Conservation (phyloP, 2,113 vertebrate species). For the Prochilodus magdalenae region DNA sequence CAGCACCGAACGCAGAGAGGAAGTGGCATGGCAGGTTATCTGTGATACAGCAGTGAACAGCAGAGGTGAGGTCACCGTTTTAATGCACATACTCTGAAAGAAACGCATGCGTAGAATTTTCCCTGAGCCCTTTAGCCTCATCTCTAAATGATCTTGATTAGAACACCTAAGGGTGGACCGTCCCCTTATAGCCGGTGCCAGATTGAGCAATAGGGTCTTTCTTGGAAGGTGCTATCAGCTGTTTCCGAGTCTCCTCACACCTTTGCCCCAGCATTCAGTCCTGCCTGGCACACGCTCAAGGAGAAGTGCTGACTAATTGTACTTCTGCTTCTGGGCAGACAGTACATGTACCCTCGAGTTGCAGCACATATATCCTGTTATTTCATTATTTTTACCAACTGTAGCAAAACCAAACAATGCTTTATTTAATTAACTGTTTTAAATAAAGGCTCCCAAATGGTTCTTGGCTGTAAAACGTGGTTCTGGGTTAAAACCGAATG, state of each 20-base stretch:
- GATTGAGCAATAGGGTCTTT: neutral
- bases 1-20: constrained; percentile 81
- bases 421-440: no score
- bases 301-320: neutral
- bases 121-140: neutral
- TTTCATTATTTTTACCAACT: no score
- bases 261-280: constrained; percentile 38
- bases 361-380: no score
- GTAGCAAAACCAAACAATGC: no score
- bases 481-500: no score
- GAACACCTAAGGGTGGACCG: neutral
- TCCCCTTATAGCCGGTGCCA: neutral
- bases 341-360: neutral
- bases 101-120: no score
- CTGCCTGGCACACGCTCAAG: neutral
- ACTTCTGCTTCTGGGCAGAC: neutral
- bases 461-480: no score
- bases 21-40: constrained; percentile 87
- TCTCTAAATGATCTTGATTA: neutral
- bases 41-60: constrained; percentile 52
- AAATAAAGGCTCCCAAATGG: no score
- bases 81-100: neutral
- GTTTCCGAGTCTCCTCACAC: neutral
- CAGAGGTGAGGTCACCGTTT: neutral
- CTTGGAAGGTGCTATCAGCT: constrained; percentile 1